These are phyloP conservation scores for Nomada fabriciana DNA, from an alignment of 2,888 invertebrate genomes.

Conservation along the genomic window DNA sequence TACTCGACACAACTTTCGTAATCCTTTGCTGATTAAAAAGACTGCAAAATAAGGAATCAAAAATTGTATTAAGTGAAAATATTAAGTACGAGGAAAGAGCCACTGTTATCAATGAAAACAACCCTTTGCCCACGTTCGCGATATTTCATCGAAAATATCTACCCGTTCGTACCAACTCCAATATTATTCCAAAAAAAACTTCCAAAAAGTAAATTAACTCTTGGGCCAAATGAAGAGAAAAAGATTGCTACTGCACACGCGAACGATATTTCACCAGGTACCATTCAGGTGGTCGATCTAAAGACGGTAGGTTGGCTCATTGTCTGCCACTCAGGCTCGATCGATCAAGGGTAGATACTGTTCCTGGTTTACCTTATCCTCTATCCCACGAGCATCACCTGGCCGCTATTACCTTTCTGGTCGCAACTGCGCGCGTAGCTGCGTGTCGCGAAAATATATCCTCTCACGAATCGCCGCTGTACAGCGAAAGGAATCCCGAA, in stretches of 20 bases:
- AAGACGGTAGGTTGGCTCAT: background rate
- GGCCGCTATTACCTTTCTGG: background rate
- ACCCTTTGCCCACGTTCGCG: too few species aligned
- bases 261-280: background rate
- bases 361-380: constrained; percentile 5
- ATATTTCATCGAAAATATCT: too few species aligned
- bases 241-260: too few species aligned
- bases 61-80: too few species aligned
- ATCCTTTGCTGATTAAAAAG: too few species aligned
- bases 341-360: constrained; percentile 34
- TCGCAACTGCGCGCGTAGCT: constrained; percentile 22
- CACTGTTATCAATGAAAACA: too few species aligned
- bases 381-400: background rate
- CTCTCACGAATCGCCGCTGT: constrained; percentile 20
- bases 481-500: constrained; percentile 8
- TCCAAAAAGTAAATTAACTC: too few species aligned
- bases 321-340: constrained; percentile 11
- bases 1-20: too few species aligned
- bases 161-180: too few species aligned
- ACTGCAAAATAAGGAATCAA: too few species aligned
- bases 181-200: too few species aligned
- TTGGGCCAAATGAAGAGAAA: background rate
- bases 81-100: too few species aligned
- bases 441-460: constrained; percentile 29
- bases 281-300: background rate